Evolutionary conservation across 2,113 vertebrate species (phyloP).

Genomic region (Ardeotis arabs): DNA sequence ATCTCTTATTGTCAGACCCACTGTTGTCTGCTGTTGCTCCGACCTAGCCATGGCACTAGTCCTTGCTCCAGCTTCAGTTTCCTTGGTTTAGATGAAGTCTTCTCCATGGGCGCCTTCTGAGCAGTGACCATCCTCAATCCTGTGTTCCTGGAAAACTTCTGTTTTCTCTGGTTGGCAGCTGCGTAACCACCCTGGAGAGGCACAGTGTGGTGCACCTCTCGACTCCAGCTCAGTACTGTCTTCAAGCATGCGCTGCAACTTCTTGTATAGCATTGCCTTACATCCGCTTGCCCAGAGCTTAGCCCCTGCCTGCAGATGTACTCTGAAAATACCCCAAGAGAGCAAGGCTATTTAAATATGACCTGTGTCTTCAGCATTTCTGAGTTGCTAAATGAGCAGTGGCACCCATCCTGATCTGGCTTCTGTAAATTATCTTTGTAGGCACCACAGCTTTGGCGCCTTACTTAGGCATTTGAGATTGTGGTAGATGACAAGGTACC

Average conservation of each 20-base stretch:
- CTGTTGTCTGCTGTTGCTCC: not conserved
- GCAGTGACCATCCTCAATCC: not conserved
- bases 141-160: not conserved
- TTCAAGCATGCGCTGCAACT: not conserved
- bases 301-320: not conserved
- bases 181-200: not conserved
- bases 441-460: not conserved
- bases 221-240: rapidly evolving
- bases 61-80: not conserved
- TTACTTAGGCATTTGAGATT: not conserved
- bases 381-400: not conserved
- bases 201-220: rapidly evolving
- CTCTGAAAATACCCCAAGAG: not conserved
- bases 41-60: no score
- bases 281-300: not conserved
- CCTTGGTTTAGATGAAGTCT: not conserved
- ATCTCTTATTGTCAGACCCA: not conserved
- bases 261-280: not conserved
- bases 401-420: no score
- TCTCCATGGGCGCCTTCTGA: not conserved
- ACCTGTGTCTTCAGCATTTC: not conserved
- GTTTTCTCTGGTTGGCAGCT: not conserved
- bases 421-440: not conserved
- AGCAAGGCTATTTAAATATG: not conserved
- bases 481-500: not conserved